Base-by-base conservation (phyloP, 2,888 invertebrate genomes). In the Ommatoiulus sabulosus region DNA sequence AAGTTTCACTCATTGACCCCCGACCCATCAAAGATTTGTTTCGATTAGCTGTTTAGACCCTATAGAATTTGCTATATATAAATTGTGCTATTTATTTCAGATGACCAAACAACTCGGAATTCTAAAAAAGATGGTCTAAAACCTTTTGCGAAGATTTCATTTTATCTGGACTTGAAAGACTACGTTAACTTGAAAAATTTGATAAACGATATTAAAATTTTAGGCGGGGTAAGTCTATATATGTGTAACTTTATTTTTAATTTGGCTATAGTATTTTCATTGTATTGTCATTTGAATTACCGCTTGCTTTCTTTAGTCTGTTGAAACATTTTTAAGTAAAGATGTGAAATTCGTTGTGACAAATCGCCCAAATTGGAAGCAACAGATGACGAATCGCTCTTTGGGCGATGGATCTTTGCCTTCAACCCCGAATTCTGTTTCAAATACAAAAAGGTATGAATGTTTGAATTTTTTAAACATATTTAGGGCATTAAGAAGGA, bases 301-400 rank as follows among this genome's bases (percentile, higher is more conserved):
- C n/a, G 43, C 43, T 43, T 85, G 10, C 85, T 44, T 46, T 4
- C 84, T 88, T 1, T 24, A 88, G 88, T 17, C 48, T 24, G 84
- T 88, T 80, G 88, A 88, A 84, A 88, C 88, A 43, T 88, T 88
- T 48, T 84, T 88, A 17, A 46, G 84, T 35, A 88, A 88, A 48
- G 84, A 84, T 24, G 84, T 88, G 15, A 88, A 88, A 1, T 88
- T 84, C 44, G 57, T 88, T 5, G 84, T 88, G 24, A 88, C 88
- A 15, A 84, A 88, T 88, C 46, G 88, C 17, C 12, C 24, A 48
- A 48, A 48, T 72, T 44, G 48, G 84, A 88, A 44, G 6, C 88
- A 6, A 6, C 44, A 84, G 0, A 10, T 44, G 10, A 84, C 8
- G 46, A n/a, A 20, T 7, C 10, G 35, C 12, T 7, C 46, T 5